Percentiles rank a stretch among this genome's conserved stretches.
Conservation (phyloP, 1,140 invertebrate species). For the Geopemphigus sp. region DNA sequence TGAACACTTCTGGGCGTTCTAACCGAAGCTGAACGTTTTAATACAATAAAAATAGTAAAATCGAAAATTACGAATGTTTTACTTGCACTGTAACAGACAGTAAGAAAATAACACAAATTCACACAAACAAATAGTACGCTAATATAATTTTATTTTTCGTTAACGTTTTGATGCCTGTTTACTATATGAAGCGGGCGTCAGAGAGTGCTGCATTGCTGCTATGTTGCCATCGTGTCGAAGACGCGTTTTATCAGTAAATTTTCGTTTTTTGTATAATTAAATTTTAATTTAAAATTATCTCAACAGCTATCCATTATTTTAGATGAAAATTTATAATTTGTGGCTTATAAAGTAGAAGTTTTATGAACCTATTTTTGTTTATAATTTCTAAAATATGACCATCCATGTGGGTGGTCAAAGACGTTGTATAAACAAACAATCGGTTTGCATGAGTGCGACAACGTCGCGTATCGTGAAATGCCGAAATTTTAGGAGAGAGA, state of each 20-base stretch:
- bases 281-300: background rate
- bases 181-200: slow-evolving; percentile 8
- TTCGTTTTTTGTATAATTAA: too few species aligned
- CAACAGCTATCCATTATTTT: too few species aligned
- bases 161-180: slow-evolving; percentile 4
- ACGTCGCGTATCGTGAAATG: slow-evolving; percentile 38
- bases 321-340: too few species aligned
- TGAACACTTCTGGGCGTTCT: background rate
- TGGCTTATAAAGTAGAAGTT: too few species aligned
- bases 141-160: background rate
- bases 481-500: slow-evolving; percentile 49
- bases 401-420: background rate
- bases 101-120: slow-evolving; percentile 16
- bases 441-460: slow-evolving; percentile 16
- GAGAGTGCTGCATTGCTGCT: background rate
- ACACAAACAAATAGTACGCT: slow-evolving; percentile 12
- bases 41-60: background rate
- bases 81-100: slow-evolving; percentile 30
- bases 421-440: slow-evolving; percentile 33
- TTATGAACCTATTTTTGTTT: too few species aligned
- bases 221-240: slow-evolving; percentile 23
- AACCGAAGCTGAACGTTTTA: background rate
- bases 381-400: too few species aligned
- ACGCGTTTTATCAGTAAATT: background rate
- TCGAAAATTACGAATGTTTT: background rate